Conservation (phyloP, 2,113 vertebrate genomes). For the Notothenia rossii region DNA sequence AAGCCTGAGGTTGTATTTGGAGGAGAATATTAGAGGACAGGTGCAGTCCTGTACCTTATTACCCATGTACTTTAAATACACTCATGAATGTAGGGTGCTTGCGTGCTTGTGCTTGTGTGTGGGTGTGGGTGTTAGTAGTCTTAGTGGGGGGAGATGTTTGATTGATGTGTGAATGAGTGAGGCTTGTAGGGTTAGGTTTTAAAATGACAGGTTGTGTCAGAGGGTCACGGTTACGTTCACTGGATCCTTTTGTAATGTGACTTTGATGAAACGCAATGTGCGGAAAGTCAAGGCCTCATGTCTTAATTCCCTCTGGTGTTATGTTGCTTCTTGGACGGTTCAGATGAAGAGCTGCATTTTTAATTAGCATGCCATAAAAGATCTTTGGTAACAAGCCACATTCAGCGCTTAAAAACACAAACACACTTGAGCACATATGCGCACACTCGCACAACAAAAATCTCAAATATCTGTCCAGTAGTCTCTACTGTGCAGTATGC, state of each 20-base stretch:
- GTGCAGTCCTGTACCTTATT: conserved; percentile 43
- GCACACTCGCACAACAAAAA: background rate
- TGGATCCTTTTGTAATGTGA: conserved; percentile 11
- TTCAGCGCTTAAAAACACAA: conserved; percentile 14
- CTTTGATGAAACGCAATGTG: conserved; percentile 20
- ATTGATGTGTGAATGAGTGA: conserved; percentile 47
- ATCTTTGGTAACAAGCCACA: conserved; percentile 45
- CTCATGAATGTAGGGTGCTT: background rate
- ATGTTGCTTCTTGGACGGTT: conserved; percentile 22
- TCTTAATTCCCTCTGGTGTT: conserved; percentile 19
- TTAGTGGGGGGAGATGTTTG: conserved; percentile 18
- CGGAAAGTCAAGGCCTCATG: background rate
- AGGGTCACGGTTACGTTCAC: conserved; percentile 1
- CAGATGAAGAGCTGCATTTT: conserved; percentile 37
- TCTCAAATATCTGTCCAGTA: background rate
- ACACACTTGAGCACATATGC: background rate
- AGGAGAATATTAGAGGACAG: conserved; percentile 14
- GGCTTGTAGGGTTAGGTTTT: conserved; percentile 25
- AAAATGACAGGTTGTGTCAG: background rate
- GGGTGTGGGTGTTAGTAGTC: conserved; percentile 1
- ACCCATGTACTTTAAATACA: conserved; percentile 11
- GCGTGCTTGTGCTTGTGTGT: background rate
- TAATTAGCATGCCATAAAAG: conserved; percentile 47
- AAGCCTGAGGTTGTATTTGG: background rate
- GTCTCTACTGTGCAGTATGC: conserved; percentile 8